Conservation (phyloP, 2,113 vertebrate genomes). For the Phalacrocorax pelagicus region DNA sequence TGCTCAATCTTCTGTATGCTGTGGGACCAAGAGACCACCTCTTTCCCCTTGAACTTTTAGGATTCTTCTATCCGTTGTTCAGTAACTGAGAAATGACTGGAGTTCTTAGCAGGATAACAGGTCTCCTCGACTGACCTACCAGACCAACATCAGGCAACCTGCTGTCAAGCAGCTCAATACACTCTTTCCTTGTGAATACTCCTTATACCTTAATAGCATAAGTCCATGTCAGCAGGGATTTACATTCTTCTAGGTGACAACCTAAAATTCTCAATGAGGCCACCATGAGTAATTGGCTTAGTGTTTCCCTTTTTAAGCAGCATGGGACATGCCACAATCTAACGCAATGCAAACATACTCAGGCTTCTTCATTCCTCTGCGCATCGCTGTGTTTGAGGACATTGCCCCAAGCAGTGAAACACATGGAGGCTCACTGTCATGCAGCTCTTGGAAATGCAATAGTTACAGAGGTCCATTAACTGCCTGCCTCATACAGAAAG, state of each 20-base stretch:
- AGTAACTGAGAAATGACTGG: not conserved
- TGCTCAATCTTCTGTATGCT: not conserved
- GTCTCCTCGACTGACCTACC: not conserved
- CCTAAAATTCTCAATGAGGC: not conserved
- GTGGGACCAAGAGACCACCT: not conserved
- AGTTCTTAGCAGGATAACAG: not conserved
- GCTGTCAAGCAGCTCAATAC: not conserved
- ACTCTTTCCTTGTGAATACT: not conserved
- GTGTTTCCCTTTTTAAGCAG: not conserved
- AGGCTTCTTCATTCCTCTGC: not conserved
- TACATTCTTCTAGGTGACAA: not conserved
- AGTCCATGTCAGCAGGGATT: not conserved
- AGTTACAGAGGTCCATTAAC: not conserved
- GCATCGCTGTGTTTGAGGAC: not conserved
- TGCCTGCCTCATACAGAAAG: not conserved
- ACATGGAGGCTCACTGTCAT: accelerated
- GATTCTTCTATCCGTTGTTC: not conserved
- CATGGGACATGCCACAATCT: not conserved
- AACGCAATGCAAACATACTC: not conserved
- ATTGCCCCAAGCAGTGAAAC: not conserved
- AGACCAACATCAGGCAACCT: not conserved
- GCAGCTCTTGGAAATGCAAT: not conserved
- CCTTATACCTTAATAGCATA: not conserved
- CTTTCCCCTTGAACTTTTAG: not conserved
- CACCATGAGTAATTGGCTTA: not conserved